These are phyloP conservation scores for Melipona bicolor DNA, from an alignment of 2,888 invertebrate species.

Conservation along the genomic window DNA sequence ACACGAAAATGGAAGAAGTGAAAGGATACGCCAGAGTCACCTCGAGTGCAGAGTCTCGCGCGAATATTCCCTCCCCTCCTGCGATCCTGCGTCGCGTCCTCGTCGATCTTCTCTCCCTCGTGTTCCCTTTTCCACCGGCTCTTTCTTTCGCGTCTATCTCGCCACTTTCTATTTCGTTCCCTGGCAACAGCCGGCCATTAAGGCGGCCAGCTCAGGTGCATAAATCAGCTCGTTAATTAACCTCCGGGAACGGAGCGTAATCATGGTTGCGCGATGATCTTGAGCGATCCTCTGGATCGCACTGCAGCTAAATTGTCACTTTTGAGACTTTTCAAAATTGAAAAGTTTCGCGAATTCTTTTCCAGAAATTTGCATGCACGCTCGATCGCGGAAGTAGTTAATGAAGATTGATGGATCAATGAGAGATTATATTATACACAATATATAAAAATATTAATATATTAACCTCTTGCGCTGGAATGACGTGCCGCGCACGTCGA, in stretches of 20 bases:
- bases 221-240: neutral
- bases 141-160: conserved; percentile 8
- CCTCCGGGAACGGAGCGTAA: neutral
- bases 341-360: neutral
- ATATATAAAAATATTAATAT: too few relatives aligned
- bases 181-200: conserved; percentile 24
- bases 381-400: neutral
- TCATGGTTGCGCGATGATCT: neutral
- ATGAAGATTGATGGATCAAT: neutral
- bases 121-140: conserved; percentile 34
- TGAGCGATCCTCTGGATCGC: neutral
- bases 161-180: conserved; percentile 71
- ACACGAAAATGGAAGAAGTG: conserved; percentile 67
- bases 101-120: conserved; percentile 25
- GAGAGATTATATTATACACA: neutral
- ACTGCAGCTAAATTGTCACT: neutral
- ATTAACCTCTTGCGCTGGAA: too few relatives aligned
- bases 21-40: conserved; percentile 49
- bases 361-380: neutral
- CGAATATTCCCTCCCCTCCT: conserved; percentile 42
- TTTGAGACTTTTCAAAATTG: too few relatives aligned
- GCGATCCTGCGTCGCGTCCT: conserved; percentile 7
- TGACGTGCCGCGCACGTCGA: too few relatives aligned
- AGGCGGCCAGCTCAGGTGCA: neutral
- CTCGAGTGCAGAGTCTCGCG: conserved; percentile 37